phyloP scores from a whole-genome alignment of 2,888 invertebrate species.

The Malthinus flaveolus region DNA sequence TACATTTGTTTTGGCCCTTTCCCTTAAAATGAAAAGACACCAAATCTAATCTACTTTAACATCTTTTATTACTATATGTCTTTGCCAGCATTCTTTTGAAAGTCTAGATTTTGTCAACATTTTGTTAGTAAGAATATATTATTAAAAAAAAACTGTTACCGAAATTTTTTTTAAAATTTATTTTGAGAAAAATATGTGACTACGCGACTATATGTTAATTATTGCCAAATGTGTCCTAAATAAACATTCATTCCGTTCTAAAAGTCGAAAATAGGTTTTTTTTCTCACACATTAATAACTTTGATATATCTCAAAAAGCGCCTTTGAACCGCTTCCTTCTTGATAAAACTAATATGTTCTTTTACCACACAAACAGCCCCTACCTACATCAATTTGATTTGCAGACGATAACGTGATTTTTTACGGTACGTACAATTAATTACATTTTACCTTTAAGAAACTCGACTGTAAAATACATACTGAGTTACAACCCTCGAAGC shows the following conservation, averaged over 20 bases:
- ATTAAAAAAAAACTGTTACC: too few species aligned
- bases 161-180: too few species aligned
- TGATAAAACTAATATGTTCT: constrained; percentile 2
- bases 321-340: constrained; percentile 4
- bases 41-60: constrained; percentile 10
- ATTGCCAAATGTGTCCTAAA: neutral
- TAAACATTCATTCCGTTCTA: neutral
- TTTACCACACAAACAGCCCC: neutral
- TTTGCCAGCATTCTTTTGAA: constrained; percentile 3
- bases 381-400: constrained; percentile 5
- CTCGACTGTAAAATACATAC: too few species aligned
- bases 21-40: constrained; percentile 2
- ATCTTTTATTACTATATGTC: constrained; percentile 7
- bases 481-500: too few species aligned
- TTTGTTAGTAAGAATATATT: too few species aligned
- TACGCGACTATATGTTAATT: too few species aligned
- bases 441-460: too few species aligned
- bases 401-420: neutral
- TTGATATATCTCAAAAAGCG: constrained; percentile 1
- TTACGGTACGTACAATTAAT: too few species aligned
- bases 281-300: constrained; percentile 6
- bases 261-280: constrained; percentile 2
- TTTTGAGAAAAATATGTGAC: too few species aligned
- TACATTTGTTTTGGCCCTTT: constrained; percentile 6
- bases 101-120: neutral